Evolutionary conservation across 1,140 invertebrate species (phyloP), one percentile per base, ranked within the genome.

Genomic region (Oryctes rhinoceros): DNA sequence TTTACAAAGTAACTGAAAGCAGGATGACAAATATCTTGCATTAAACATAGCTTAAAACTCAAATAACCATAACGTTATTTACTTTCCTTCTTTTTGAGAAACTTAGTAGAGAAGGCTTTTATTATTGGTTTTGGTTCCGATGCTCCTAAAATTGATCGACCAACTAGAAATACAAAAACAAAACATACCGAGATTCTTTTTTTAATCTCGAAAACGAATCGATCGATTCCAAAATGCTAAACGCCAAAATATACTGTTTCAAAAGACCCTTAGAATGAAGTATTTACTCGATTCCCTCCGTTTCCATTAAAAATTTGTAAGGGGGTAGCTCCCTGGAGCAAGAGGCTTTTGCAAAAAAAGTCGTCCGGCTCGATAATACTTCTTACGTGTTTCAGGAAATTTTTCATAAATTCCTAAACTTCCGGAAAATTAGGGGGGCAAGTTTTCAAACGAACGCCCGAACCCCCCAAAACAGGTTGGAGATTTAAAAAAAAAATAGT

Each of bases 301-400:
- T 59, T 59, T 59, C 53, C 11, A 59, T 59, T 59, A 5, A 59
- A 59, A 11, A 59, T 59, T 59, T 20, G 4, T 11, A 59, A 59
- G 3, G 18, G 53, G 13, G 3, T 59, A 4, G 53, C 53, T 59
- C 53, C 53, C 53, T 15, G 53, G 53, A 11, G 53, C 53, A 59
- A 11, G 11, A n/a, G 11, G n/a, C n/a, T n/a, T n/a, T n/a, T n/a
- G 53, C 13, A 62, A 4, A n/a, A 62, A 62, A 62, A 62, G 53
- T 20, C 9, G 13, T 11, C 53, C 53, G 1, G 0, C 4, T 62
- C 53, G 53, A 62, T 20, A 62, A 62, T 10, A 3, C 39, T 44
- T 62, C 53, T 62, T 62, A 62, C 39, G 53, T 62, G 53, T 62
- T 62, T 62, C 53, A 62, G 53, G 53, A 62, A 1, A 62, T 62